Evolutionary conservation across 2,113 vertebrate genomes (phyloP), one percentile per base, ranked within the genome.

Genomic region (Hippocampus zosterae): DNA sequence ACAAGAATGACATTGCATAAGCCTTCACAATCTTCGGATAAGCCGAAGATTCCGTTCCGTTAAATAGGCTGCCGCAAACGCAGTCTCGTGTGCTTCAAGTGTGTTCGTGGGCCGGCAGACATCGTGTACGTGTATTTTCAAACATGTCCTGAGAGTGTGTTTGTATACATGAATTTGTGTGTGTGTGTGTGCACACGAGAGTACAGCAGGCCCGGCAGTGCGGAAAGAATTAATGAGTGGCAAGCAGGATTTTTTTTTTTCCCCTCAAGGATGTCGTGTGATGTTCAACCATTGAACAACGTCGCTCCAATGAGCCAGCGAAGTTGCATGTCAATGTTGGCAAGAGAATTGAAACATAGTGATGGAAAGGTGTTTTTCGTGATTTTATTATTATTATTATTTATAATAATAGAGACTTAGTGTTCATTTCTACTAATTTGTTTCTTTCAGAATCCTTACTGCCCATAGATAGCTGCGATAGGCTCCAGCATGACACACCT

Each of bases 201-300:
- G 67, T 76, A 74, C 84, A 81, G 60, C 56, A 66, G 76, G 84
- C 74, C 53, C 63, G 13, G 48, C 65, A 72, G 67, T 2, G 59
- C 77, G 88, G 89, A 81, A 90, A 87, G 76, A 82, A 89, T 90
- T 89, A 65, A 90, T 84, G 74, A 88, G 76, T 59, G 80, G 81
- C 87, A 90, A 88, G 84, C 81, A 84, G 89, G 79, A 85, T 82
- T 78, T 37, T 37, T 37, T 37, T 81, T 55, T 81, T 87, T n/a
- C n/a, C n/a, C 85, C 76, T 84, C 75, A 87, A 86, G 82, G 86
- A 90, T 88, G 87, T 85, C 70, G 67, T 88, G 85, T 87, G 85
- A 90, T 87, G 74, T 84, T 74, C 66, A 86, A 71, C 74, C 69
- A 62, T 70, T 71, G 67, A 53, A 42, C 19, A 23, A 65, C 40